Evolutionary conservation across 2,113 vertebrate genomes (phyloP), one percentile per base, ranked within the genome.

Genomic region (Astur gentilis): DNA sequence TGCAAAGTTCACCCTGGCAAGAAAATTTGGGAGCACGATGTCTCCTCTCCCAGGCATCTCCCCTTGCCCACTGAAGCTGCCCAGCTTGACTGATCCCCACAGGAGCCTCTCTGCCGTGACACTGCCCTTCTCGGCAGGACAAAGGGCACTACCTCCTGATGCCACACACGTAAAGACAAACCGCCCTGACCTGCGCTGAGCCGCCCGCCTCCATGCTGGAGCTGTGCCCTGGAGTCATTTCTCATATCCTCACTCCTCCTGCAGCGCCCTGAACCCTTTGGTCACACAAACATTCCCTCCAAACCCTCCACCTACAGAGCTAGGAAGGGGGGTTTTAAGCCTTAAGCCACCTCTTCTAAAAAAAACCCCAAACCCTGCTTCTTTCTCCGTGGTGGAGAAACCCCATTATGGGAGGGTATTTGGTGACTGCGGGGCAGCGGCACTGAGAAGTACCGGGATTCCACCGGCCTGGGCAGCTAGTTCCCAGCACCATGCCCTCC

Each of bases 151-250:
- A 18, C 65, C 36, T 70, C 42, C 40, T 32, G 26, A 52, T 64
- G 70, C 57, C 82, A 76, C n/a, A 19, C 38, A 27, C 1, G 0
- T 1, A 16, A 45, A 40, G 26, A 79, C 26, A 55, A 32, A 16
- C 21, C 47, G 22, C 9, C 7, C 38, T 0, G 0, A 11, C 14
- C 32, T 29, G 14, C 0, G 0, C 65, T 34, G 45, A 75, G 61
- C 76, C 5, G 2, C 75, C 58, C 2, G 0, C 32, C 13, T 54
- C n/a, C 27, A 4, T 0, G 40, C 36, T 42, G 67, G 21, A 83
- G 27, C 40, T 72, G 36, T 27, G 21, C 5, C 15, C 75, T 7
- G 6, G 1, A 1, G 13, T 29, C 20, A 1, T 50, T 23, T 60
- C 7, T 40, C 13, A 3, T 1, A 44, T 27, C 54, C 60, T 58